phyloP scores from a whole-genome alignment of 2,797 vertebrate genomes.

The Acridotheres tristis region DNA sequence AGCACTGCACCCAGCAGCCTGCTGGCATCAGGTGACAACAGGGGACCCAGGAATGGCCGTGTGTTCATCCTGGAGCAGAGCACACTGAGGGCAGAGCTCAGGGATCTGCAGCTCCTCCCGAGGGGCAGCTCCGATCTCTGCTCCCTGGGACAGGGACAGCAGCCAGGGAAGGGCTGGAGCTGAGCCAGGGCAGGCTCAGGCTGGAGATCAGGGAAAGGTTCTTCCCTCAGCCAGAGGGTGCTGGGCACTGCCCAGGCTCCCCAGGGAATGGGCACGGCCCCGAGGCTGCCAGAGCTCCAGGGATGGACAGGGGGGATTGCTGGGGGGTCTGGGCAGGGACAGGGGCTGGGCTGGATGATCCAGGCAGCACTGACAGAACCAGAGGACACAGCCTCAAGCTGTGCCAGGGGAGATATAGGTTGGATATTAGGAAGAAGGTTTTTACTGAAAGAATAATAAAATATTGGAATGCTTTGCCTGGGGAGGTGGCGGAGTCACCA shows the following conservation, averaged over 20 bases:
- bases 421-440: too few relatives aligned
- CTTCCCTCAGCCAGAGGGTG: background rate
- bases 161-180: background rate
- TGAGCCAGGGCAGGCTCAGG: background rate
- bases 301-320: background rate
- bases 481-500: too few relatives aligned
- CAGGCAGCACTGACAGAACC: too few relatives aligned
- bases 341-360: rapidly evolving
- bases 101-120: background rate
- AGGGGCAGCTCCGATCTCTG: background rate
- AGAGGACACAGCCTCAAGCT: too few relatives aligned
- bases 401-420: too few relatives aligned
- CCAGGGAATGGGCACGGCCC: background rate
- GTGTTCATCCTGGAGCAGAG: background rate
- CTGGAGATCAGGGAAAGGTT: background rate
- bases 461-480: too few relatives aligned
- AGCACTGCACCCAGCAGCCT: background rate
- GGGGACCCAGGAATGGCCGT: rapidly evolving
- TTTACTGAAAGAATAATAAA: too few relatives aligned
- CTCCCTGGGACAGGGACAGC: background rate
- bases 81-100: background rate
- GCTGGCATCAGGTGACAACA: background rate
- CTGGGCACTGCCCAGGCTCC: background rate
- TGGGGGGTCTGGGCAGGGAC: background rate
- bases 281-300: background rate